These are phyloP conservation scores for Acrossocheilus wenchowensis DNA, from an alignment of 2,797 vertebrate genomes.

Conservation along the genomic window DNA sequence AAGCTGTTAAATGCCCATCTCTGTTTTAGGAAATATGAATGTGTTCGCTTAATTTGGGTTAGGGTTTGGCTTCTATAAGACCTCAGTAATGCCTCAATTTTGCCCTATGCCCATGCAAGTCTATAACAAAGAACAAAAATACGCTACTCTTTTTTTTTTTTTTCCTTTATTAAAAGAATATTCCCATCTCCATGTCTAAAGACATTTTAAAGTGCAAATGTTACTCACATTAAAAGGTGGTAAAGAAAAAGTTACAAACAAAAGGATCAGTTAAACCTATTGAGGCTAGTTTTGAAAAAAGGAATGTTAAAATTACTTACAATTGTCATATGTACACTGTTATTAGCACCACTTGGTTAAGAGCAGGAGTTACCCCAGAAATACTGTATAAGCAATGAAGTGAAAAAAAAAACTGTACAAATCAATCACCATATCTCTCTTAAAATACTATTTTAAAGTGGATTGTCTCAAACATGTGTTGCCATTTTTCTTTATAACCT, in stretches of 20 bases:
- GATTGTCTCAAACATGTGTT: neutral
- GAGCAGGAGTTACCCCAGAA: constrained; percentile 29
- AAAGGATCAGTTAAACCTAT: neutral
- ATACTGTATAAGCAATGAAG: neutral
- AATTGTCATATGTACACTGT: constrained; percentile 34
- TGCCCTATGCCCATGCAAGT: neutral
- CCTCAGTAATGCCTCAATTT: no score
- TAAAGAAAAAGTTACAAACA: constrained; percentile 39
- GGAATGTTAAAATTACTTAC: constrained; percentile 5
- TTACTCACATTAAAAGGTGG: constrained; percentile 65
- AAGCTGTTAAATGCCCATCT: neutral
- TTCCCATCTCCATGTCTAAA: constrained; percentile 62
- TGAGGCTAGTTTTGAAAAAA: neutral
- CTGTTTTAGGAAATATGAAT: neutral
- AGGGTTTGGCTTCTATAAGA: neutral
- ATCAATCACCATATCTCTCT: constrained; percentile 66
- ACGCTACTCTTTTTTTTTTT: neutral
- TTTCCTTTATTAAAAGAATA: constrained; percentile 37
- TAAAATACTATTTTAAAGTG: constrained; percentile 4
- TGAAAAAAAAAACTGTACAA: constrained; percentile 50
- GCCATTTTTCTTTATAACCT: constrained; percentile 13
- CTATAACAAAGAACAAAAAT: neutral
- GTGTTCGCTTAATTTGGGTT: neutral
- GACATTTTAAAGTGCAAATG: constrained; percentile 79
- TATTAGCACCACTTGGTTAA: constrained; percentile 50